phyloP scores from a whole-genome alignment of 2,888 invertebrate genomes.

The Nasonovia ribisnigri region DNA sequence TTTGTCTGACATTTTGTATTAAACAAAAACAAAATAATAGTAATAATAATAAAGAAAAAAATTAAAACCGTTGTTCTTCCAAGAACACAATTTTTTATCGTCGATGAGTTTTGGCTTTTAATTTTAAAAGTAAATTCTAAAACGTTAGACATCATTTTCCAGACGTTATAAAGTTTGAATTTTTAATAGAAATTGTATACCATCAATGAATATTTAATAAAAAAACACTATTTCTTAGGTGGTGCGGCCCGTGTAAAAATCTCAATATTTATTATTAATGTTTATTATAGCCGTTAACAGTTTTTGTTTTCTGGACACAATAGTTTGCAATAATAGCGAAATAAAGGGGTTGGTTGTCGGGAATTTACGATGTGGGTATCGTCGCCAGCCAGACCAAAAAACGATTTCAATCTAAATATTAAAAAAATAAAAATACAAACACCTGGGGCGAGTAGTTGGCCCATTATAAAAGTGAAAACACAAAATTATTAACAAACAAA shows the following conservation, averaged over 20 bases:
- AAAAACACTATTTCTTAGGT: conserved; percentile 12
- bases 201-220: conserved; percentile 30
- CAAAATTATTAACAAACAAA: background rate
- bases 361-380: background rate
- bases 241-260: background rate
- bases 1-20: conserved; percentile 28
- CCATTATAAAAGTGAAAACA: background rate
- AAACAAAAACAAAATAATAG: background rate
- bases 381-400: background rate
- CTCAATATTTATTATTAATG: conserved; percentile 52
- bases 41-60: background rate
- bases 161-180: conserved; percentile 27
- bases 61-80: background rate
- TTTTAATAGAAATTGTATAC: conserved; percentile 33
- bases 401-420: background rate
- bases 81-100: conserved; percentile 11
- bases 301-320: background rate
- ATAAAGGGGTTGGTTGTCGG: background rate
- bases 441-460: background rate
- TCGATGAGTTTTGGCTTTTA: conserved; percentile 7
- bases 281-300: conserved; percentile 19
- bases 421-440: background rate
- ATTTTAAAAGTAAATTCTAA: conserved; percentile 25
- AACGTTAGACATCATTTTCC: conserved; percentile 21
- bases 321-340: background rate